phyloP scores from a whole-genome alignment of 2,888 invertebrate species.

The Gastrophysa polygoni region DNA sequence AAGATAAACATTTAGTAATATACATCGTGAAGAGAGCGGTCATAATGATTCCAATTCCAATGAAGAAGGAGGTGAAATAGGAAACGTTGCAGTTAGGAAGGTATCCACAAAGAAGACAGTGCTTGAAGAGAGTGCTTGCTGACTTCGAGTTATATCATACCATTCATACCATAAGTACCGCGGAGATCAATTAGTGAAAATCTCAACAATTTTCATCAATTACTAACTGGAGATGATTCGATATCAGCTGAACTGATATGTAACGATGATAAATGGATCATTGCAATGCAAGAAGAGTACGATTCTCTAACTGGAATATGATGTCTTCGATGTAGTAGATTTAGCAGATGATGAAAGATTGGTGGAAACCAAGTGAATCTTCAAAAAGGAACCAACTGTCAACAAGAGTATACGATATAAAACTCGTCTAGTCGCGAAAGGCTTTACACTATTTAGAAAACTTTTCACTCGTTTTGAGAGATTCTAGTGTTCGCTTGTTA shows the following conservation, averaged over 20 bases:
- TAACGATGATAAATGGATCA: constrained; percentile 23
- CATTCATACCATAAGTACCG: no score
- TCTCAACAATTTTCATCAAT: not conserved
- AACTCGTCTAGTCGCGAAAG: constrained; percentile 33
- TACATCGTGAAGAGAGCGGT: no score
- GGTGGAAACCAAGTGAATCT: constrained; percentile 34
- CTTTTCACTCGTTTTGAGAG: constrained; percentile 33
- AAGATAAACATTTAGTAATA: no score
- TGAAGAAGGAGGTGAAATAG: no score
- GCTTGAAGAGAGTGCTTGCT: no score
- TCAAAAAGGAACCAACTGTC: constrained; percentile 26
- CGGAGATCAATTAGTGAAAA: no score
- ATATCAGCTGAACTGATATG: no score
- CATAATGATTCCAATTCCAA: no score
- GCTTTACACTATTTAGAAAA: constrained; percentile 30
- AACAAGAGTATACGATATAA: constrained; percentile 24
- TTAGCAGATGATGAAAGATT: constrained; percentile 13
- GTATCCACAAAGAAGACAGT: no score
- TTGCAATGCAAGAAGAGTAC: constrained; percentile 25
- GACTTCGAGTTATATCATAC: no score
- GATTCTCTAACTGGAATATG: constrained; percentile 24
- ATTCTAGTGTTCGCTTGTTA: constrained; percentile 33
- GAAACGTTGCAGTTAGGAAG: no score
- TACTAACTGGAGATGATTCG: not conserved
- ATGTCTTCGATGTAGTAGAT: constrained; percentile 26